Evolutionary conservation across 2,113 vertebrate genomes (phyloP).

Genomic region (Prietella phreatophila): DNA sequence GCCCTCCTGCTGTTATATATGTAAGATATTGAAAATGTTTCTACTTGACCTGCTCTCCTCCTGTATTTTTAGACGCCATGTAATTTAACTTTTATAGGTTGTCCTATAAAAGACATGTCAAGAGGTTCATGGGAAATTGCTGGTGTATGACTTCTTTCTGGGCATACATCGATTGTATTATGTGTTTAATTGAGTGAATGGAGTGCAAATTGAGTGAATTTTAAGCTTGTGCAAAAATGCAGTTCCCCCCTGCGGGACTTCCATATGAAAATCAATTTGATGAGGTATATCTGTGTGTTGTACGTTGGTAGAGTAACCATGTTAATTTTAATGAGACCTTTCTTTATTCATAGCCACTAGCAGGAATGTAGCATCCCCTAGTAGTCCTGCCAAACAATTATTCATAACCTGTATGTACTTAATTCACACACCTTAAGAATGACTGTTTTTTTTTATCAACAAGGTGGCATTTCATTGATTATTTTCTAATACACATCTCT

Average conservation of each 20-base stretch:
- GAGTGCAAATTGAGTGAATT: too few relatives aligned
- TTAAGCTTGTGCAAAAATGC: constrained; percentile 49
- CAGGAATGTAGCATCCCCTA: neutral
- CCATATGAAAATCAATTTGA: constrained; percentile 59
- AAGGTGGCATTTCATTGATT: constrained; percentile 4
- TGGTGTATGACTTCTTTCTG: constrained; percentile 53
- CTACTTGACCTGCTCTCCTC: constrained; percentile 20
- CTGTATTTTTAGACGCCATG: constrained; percentile 26
- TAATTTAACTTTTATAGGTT: constrained; percentile 43
- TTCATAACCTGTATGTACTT: neutral
- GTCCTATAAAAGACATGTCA: constrained; percentile 50
- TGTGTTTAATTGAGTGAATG: constrained; percentile 62
- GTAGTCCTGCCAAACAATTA: constrained; percentile 7
- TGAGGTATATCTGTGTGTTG: constrained; percentile 42
- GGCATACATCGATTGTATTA: constrained; percentile 57
- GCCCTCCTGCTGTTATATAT: constrained; percentile 18
- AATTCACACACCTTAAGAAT: neutral
- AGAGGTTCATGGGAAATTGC: constrained; percentile 51
- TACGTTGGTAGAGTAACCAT: constrained; percentile 45
- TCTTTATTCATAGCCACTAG: constrained; percentile 31
- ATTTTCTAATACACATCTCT: neutral
- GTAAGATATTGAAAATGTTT: constrained; percentile 34
- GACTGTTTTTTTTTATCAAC: neutral
- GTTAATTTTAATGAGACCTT: constrained; percentile 46
- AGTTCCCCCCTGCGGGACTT: constrained; percentile 52